phyloP scores from a whole-genome alignment of 2,888 invertebrate genomes.

The Hydroisotoma schaefferi region DNA sequence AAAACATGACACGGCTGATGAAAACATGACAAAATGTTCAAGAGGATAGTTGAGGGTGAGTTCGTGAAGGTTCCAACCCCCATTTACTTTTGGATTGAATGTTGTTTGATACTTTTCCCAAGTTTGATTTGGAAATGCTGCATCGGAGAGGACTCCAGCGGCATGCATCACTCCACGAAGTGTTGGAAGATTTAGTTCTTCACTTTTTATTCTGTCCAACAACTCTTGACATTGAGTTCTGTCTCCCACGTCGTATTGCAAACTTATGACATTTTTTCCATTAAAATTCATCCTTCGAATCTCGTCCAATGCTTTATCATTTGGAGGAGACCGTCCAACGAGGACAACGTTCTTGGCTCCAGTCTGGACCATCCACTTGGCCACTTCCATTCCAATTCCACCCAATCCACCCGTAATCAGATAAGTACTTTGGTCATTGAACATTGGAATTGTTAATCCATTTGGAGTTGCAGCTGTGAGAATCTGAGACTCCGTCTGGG shows the following conservation, averaged over 20 bases:
- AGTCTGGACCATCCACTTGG: slow-evolving; percentile 7
- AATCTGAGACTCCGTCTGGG: slow-evolving; percentile 1
- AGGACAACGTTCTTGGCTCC: slow-evolving; percentile 15
- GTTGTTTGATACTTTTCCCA: slow-evolving; percentile 23
- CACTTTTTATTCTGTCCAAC: not conserved
- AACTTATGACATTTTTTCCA: not conserved
- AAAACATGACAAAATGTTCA: slow-evolving; percentile 39
- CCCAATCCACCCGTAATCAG: slow-evolving; percentile 29
- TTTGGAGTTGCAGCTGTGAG: too few species aligned
- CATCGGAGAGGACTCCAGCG: slow-evolving; percentile 24
- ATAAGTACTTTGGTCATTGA: slow-evolving; percentile 27
- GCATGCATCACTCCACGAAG: slow-evolving; percentile 29
- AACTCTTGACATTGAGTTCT: not conserved
- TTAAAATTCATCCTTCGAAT: slow-evolving; percentile 9
- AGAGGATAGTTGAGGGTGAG: slow-evolving; percentile 18
- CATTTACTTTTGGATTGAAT: slow-evolving; percentile 21
- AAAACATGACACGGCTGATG: slow-evolving; percentile 4
- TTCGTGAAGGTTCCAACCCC: slow-evolving; percentile 38
- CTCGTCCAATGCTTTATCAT: not conserved
- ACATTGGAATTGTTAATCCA: slow-evolving; percentile 12
- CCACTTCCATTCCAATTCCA: slow-evolving; percentile 12
- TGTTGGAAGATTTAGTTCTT: slow-evolving; percentile 15
- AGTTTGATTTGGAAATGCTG: slow-evolving; percentile 16
- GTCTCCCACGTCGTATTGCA: slow-evolving; percentile 11
- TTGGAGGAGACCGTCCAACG: slow-evolving; percentile 8